Evolutionary conservation across 1,140 invertebrate genomes (phyloP).

Genomic region (Listronotus oregonensis): DNA sequence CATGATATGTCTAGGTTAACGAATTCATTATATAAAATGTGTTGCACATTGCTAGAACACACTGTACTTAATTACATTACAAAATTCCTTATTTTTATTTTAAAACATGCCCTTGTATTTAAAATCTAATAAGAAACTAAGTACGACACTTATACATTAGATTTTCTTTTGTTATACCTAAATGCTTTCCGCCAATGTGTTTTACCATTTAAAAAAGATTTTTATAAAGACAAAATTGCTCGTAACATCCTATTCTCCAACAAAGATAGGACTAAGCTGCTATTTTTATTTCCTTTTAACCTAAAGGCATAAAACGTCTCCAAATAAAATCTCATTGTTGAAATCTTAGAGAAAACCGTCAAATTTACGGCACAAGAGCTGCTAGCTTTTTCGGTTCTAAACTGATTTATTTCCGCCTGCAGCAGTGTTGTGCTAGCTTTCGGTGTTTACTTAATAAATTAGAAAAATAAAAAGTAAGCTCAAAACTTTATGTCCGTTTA

Average conservation of each 20-base stretch:
- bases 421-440: slow-evolving; percentile 21
- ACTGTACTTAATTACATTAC: too few species aligned
- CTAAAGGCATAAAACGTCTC: slow-evolving; percentile 26
- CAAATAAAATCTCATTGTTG: slow-evolving; percentile 33
- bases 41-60: too few species aligned
- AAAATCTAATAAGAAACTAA: too few species aligned
- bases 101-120: too few species aligned
- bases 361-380: slow-evolving; percentile 28
- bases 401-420: slow-evolving; percentile 28
- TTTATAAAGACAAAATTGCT: slow-evolving; percentile 11
- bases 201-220: slow-evolving; percentile 8
- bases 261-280: slow-evolving; percentile 28
- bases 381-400: slow-evolving; percentile 26
- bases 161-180: too few species aligned
- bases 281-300: slow-evolving; percentile 33
- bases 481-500: slow-evolving; percentile 17
- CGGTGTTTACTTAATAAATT: slow-evolving; percentile 29
- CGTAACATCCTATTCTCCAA: slow-evolving; percentile 23
- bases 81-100: too few species aligned
- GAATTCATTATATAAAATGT: too few species aligned
- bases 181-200: too few species aligned
- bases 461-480: slow-evolving; percentile 20
- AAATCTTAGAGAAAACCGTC: slow-evolving; percentile 31
- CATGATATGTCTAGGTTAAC: too few species aligned
- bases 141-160: too few species aligned